Conservation (phyloP, 2,113 vertebrate genomes). For the Trochalopteron elliotii region DNA sequence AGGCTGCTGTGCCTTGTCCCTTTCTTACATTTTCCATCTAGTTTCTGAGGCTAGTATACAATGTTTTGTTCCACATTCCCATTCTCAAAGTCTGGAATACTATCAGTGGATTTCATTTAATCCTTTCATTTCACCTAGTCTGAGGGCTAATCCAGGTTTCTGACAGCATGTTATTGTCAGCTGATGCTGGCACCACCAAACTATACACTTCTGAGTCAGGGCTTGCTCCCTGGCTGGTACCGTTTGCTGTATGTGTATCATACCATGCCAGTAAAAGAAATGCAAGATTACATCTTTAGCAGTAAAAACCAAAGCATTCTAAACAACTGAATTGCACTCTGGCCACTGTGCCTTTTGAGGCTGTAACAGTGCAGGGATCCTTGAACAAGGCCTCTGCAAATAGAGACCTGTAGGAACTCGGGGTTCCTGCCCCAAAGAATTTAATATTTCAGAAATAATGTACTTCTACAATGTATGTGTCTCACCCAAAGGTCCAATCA, state of each 20-base stretch:
- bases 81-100: background rate
- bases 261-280: background rate
- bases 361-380: background rate
- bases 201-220: background rate
- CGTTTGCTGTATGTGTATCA: fast-evolving
- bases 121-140: background rate
- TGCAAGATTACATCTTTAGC: background rate
- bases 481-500: background rate
- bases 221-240: background rate
- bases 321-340: background rate
- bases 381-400: background rate
- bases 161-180: background rate
- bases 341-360: background rate
- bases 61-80: background rate
- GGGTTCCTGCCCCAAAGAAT: background rate
- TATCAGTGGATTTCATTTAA: background rate
- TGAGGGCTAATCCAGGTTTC: background rate
- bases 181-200: background rate
- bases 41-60: background rate
- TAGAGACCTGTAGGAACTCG: background rate
- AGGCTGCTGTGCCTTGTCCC: background rate
- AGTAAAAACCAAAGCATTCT: background rate
- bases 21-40: background rate
- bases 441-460: background rate
- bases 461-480: background rate